Evolutionary conservation across 1,140 invertebrate genomes (phyloP).

Genomic region (Heliconius nattereri): DNA sequence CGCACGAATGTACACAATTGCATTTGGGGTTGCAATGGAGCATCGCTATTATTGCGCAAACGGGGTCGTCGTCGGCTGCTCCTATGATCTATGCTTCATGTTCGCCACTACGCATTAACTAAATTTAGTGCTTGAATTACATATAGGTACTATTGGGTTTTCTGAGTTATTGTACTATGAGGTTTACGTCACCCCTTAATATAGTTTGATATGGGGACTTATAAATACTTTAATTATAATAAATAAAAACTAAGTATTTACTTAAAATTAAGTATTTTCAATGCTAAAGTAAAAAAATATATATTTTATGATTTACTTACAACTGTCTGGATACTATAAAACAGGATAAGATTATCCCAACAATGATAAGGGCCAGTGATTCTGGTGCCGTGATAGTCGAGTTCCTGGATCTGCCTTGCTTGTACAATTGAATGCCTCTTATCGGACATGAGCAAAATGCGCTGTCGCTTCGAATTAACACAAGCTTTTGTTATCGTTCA

Average conservation of each 20-base stretch:
- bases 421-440: conserved; percentile 44
- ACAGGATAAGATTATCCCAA: neutral
- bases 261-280: no score
- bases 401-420: conserved; percentile 36
- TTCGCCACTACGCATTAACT: conserved; percentile 40
- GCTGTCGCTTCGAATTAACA: conserved; percentile 70
- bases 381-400: conserved; percentile 19
- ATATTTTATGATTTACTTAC: neutral
- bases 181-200: neutral
- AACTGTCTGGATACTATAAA: neutral
- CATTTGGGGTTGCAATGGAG: conserved; percentile 76
- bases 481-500: conserved; percentile 80
- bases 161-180: conserved; percentile 20
- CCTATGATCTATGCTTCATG: conserved; percentile 47
- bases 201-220: neutral
- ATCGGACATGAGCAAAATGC: conserved; percentile 53
- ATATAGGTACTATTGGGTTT: conserved; percentile 27
- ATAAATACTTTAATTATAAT: neutral
- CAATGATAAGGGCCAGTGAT: conserved; percentile 4
- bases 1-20: conserved; percentile 78
- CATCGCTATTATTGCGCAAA: conserved; percentile 71
- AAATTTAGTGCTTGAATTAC: conserved; percentile 41
- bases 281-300: no score
- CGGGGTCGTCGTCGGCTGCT: conserved; percentile 46
- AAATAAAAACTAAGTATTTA: neutral